These are phyloP conservation scores for Melopsittacus undulatus DNA, from an alignment of 2,797 vertebrate species.

Conservation along the genomic window DNA sequence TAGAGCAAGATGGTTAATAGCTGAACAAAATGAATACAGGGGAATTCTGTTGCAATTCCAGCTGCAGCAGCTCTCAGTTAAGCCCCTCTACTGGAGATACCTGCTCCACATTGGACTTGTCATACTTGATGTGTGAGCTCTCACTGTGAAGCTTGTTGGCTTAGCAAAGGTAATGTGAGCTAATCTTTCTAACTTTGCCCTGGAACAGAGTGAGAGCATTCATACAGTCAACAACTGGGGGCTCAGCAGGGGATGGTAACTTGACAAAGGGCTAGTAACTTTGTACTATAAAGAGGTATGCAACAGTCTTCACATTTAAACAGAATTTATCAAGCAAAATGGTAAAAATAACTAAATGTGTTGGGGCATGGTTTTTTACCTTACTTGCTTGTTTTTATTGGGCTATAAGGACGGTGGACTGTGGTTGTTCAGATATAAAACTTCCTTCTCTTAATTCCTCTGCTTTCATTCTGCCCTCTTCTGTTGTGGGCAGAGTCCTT, in stretches of 20 bases:
- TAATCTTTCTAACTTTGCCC: constrained; percentile 36
- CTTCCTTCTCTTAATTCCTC: background rate
- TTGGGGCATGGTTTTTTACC: constrained; percentile 3
- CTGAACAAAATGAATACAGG: background rate
- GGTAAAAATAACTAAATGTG: background rate
- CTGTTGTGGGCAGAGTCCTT: background rate
- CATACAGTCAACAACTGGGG: background rate
- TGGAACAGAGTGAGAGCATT: constrained; percentile 11
- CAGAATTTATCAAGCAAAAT: background rate
- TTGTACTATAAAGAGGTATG: background rate
- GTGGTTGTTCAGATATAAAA: background rate
- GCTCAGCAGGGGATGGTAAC: background rate
- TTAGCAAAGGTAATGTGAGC: constrained; percentile 44
- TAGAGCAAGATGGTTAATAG: background rate
- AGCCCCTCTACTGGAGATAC: background rate
- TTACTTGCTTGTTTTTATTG: constrained; percentile 11
- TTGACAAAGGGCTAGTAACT: background rate
- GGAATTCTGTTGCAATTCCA: background rate
- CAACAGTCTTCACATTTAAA: background rate
- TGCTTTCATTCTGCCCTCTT: background rate
- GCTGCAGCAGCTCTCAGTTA: background rate
- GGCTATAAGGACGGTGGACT: background rate
- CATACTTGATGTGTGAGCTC: background rate
- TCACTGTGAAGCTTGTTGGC: background rate
- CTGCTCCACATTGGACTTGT: background rate